phyloP scores from a whole-genome alignment of 2,113 vertebrate genomes.

The Cichladusa arquata region DNA sequence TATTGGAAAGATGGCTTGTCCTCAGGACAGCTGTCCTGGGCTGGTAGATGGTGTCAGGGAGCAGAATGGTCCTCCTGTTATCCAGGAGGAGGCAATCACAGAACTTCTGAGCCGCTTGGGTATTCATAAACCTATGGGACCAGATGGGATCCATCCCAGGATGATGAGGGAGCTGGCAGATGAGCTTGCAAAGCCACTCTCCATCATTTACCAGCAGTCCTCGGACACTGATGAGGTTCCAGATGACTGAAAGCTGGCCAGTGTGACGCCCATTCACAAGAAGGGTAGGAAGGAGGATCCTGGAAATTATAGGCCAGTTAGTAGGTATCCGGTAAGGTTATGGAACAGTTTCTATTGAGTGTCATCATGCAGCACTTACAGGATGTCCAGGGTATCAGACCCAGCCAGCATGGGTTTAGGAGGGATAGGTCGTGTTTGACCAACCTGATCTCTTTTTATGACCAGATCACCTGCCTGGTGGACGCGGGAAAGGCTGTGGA shows the following conservation, averaged over 20 bases:
- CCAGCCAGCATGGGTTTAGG: neutral
- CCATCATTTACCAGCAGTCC: neutral
- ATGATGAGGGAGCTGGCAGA: too few relatives aligned
- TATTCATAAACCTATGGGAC: too few relatives aligned
- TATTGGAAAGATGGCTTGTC: neutral
- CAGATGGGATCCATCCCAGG: neutral
- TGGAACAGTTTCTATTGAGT: too few relatives aligned
- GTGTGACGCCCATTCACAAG: rapidly evolving
- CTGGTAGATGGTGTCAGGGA: too few relatives aligned
- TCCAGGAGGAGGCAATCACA: too few relatives aligned
- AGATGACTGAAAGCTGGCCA: neutral
- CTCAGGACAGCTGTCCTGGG: too few relatives aligned
- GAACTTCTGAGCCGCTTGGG: too few relatives aligned
- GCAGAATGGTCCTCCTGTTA: too few relatives aligned
- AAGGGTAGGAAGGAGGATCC: neutral
- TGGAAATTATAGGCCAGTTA: neutral
- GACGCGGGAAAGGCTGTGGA: neutral
- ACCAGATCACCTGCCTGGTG: neutral
- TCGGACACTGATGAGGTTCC: neutral
- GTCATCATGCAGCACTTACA: too few relatives aligned
- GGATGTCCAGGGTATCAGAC: neutral
- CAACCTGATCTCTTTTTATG: neutral
- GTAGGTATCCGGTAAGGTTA: rapidly evolving
- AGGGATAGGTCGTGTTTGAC: rapidly evolving
- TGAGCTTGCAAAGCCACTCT: rapidly evolving